Conservation (phyloP, 2,888 invertebrate species). For the Amphipoea lucens region DNA sequence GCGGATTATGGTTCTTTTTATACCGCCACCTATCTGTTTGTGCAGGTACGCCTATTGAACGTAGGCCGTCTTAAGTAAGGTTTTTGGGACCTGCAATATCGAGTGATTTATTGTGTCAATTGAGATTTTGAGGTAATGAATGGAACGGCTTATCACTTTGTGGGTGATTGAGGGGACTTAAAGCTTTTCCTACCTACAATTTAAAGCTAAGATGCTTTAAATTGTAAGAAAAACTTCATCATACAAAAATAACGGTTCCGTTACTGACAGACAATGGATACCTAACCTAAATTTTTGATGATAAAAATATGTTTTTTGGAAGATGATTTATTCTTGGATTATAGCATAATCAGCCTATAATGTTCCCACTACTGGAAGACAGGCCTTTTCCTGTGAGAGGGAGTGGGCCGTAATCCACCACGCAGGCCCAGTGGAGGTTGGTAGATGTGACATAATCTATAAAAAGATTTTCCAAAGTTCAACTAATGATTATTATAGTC, state of each 20-base stretch:
- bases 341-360: background rate
- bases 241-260: background rate
- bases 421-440: background rate
- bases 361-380: background rate
- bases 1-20: constrained; percentile 67
- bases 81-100: constrained; percentile 46
- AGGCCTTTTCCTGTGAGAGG: background rate
- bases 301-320: background rate
- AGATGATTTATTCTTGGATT: background rate
- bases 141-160: constrained; percentile 47
- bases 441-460: background rate
- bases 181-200: background rate
- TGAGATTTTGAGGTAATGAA: constrained; percentile 54
- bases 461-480: background rate
- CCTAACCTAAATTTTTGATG: background rate
- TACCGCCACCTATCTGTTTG: constrained; percentile 63
- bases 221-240: background rate
- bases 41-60: constrained; percentile 61
- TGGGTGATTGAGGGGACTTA: constrained; percentile 37
- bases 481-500: background rate
- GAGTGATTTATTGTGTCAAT: constrained; percentile 52
- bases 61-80: constrained; percentile 41
- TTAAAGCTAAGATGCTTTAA: background rate
- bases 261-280: background rate
- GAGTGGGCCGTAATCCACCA: background rate